These are phyloP conservation scores for Parnassius glacialis DNA, from an alignment of 2,888 invertebrate genomes.

Conservation along the genomic window DNA sequence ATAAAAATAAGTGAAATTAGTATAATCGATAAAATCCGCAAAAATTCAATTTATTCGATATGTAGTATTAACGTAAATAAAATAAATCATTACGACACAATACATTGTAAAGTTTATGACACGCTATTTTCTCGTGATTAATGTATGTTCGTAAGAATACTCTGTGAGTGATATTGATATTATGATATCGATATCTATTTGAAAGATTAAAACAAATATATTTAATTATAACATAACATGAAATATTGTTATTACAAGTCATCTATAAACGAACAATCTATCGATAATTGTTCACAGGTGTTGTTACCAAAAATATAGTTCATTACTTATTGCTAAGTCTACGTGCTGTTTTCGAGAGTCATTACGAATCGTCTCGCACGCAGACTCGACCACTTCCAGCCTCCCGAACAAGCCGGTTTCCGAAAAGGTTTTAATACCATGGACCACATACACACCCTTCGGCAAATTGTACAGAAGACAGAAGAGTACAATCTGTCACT, in stretches of 20 bases:
- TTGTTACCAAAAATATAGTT: neutral
- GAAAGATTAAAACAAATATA: conserved; percentile 8
- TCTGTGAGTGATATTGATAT: conserved; percentile 2
- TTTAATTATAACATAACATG: neutral
- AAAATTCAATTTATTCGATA: too few relatives aligned
- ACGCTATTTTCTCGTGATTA: conserved; percentile 15
- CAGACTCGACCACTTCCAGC: too few relatives aligned
- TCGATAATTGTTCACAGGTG: conserved; percentile 1
- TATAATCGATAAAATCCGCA: too few relatives aligned
- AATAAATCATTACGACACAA: neutral
- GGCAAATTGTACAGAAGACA: too few relatives aligned
- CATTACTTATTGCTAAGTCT: neutral
- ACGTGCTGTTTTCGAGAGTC: too few relatives aligned
- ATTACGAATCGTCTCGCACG: too few relatives aligned
- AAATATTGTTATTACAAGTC: conserved; percentile 3
- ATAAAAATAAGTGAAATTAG: too few relatives aligned
- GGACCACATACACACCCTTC: too few relatives aligned
- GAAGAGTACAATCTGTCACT: too few relatives aligned
- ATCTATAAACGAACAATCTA: neutral
- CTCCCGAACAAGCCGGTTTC: too few relatives aligned
- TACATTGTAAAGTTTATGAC: neutral
- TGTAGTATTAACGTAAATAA: neutral
- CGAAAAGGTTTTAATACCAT: too few relatives aligned
- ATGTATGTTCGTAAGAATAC: conserved; percentile 1
- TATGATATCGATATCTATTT: conserved; percentile 18